Base-by-base conservation (phyloP, 2,888 invertebrate genomes). In the Miltochrista miniata region DNA sequence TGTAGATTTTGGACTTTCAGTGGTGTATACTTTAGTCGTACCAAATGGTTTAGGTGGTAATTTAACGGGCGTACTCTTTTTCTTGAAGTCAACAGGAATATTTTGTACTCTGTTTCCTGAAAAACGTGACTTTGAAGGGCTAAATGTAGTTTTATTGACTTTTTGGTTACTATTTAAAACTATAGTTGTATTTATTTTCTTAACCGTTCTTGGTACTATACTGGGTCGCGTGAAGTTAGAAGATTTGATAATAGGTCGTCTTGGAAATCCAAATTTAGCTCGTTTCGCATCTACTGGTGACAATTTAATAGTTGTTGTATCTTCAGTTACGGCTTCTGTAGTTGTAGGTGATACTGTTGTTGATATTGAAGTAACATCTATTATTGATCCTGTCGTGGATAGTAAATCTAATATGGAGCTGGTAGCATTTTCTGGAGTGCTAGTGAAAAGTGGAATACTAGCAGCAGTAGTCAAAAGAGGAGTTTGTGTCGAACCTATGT, bases 71-170 rank as follows among this genome's bases (percentile, higher is more conserved):
- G 52, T 68, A 47, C 71, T 78, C 56, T 84, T 90, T 62, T 82
- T 89, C 61, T 80, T 87, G 10, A 81, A 40, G 61, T 92, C 91
- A 41, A 90, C 70, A 9, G 92, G 92, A 5, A 91, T 86, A 42
- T 91, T 92, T 73, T 90, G 90, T 14, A 78, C 73, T 61, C 92
- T 79, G 36, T 65, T 84, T 3, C 64, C 80, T 7, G 82, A 75
- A 54, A 90, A 88, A 44, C 91, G 78, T 5, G 85, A 79, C 60
- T 85, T 88, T 15, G 58, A 79, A 1, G 86, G 82, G 46, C 64
- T 81, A 47, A 89, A 90, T 15, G 76, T 63, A 0, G 87, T 87
- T 73, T 86, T 92, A 58, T 86, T 87, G 2, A 58, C 53, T 81
- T 84, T 90, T 54, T 81, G 82, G 48, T 72, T 77, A 13, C 68